Conservation (phyloP, 2,113 vertebrate species). For the Syrrhaptes paradoxus region DNA sequence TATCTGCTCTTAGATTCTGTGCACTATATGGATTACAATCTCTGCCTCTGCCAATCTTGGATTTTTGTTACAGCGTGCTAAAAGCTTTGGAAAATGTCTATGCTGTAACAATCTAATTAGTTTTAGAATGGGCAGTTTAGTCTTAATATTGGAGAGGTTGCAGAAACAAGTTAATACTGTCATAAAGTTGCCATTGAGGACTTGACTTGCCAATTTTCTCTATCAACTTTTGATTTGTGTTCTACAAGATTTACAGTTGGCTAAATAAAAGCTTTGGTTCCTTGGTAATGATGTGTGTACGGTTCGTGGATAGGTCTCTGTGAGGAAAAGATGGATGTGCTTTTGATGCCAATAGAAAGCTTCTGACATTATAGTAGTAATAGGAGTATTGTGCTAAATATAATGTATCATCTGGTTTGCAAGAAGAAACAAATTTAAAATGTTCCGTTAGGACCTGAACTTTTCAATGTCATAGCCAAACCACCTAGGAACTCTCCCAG, state of each 20-base stretch:
- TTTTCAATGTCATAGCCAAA: neutral
- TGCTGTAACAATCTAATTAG: neutral
- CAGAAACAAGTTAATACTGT: neutral
- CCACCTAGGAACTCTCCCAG: neutral
- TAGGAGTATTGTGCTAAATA: neutral
- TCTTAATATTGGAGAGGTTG: neutral
- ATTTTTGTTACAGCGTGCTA: neutral
- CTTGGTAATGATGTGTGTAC: neutral
- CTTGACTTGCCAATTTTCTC: neutral
- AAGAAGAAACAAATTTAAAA: neutral
- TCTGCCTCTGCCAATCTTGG: neutral
- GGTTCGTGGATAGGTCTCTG: neutral
- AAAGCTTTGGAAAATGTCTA: neutral
- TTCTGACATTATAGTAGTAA: neutral
- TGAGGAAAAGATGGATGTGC: neutral
- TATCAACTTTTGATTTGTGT: neutral
- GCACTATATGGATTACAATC: neutral
- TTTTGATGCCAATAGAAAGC: neutral
- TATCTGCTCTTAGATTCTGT: neutral
- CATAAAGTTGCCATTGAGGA: neutral
- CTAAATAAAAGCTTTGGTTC: neutral
- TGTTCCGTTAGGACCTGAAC: neutral
- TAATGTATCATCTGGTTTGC: neutral
- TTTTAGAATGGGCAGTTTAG: neutral
- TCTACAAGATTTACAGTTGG: neutral